Evolutionary conservation across 1,140 invertebrate genomes (phyloP), one percentile per base, ranked within the genome.

Genomic region (Saccostrea glomerata): DNA sequence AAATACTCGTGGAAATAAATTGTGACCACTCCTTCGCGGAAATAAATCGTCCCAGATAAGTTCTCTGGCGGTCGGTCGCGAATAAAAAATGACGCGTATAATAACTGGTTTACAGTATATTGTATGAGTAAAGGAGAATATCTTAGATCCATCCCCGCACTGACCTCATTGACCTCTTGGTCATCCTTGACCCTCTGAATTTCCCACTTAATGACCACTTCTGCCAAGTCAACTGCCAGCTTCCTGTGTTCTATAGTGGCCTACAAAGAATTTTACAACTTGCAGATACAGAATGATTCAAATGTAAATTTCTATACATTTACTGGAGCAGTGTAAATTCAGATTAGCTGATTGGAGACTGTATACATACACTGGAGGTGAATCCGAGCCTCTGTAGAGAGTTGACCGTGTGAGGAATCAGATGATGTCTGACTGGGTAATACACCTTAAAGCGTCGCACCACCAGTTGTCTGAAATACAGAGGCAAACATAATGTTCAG

Each of bases 141-240:
- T 30, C 58, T 20, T 63, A 20, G 58, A 63, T 63, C 58, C 58
- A 63, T 17, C 58, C 15, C 0, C 6, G 90, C 90, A 87, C 93
- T 92, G 85, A 84, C 36, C 82, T 63, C 86, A 25, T 82, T 36
- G 0, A 40, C 36, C 54, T 95, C 95, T 77, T 94, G 92, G 86
- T 97, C 97, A 87, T 97, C 97, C 90, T 96, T 96, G 40, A 97
- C 97, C 89, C 97, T 95, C 91, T 97, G 97, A 85, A 98, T 94
- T 94, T 99, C 99, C 99, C 99, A 99, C 94, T 99, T 99, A 58
- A 99, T 98, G 63, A 99, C 98, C 0, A 99, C 98, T 95, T 99
- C 99, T 25, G 98, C 98, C n/a, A 99, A 95, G 93, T 99, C 99
- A 0, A 99, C 98, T 40, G 98, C 98, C 30, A 99, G 95, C 92